phyloP scores from a whole-genome alignment of 2,888 invertebrate species.

The Tenthredo notha region DNA sequence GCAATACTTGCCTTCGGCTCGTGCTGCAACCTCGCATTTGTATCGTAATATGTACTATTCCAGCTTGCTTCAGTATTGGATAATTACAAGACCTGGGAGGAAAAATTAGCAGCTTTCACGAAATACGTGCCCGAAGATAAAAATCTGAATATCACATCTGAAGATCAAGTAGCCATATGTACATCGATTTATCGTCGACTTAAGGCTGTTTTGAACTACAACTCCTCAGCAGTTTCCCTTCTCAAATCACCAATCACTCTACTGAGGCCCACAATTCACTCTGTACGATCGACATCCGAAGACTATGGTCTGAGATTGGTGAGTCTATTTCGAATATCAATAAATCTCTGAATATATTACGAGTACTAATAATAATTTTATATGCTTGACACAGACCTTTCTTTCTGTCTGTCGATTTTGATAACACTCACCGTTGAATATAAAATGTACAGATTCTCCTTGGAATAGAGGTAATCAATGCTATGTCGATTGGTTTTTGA shows the following conservation, averaged over 20 bases:
- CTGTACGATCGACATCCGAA: slow-evolving; percentile 80
- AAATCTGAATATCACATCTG: slow-evolving; percentile 66
- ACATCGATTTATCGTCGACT: slow-evolving; percentile 80
- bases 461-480: background rate
- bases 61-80: slow-evolving; percentile 76
- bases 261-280: slow-evolving; percentile 83
- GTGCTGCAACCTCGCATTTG: no score
- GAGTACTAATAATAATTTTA: no score
- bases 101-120: slow-evolving; percentile 81
- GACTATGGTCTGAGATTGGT: slow-evolving; percentile 83
- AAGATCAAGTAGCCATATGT: slow-evolving; percentile 77
- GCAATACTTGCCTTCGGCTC: no score
- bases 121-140: slow-evolving; percentile 77
- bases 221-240: slow-evolving; percentile 78
- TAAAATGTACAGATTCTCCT: background rate
- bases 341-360: no score
- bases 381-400: no score
- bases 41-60: no score
- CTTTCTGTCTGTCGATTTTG: no score
- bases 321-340: slow-evolving; percentile 50
- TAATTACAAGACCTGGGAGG: slow-evolving; percentile 81
- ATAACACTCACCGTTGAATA: no score
- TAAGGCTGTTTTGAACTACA: slow-evolving; percentile 80
- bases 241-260: slow-evolving; percentile 82
- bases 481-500: no score